A percentile compares a stretch with the other conserved stretches of the same genome.
phyloP scores from a whole-genome alignment of 2,888 invertebrate genomes.

The Lamellibrachia columna region DNA sequence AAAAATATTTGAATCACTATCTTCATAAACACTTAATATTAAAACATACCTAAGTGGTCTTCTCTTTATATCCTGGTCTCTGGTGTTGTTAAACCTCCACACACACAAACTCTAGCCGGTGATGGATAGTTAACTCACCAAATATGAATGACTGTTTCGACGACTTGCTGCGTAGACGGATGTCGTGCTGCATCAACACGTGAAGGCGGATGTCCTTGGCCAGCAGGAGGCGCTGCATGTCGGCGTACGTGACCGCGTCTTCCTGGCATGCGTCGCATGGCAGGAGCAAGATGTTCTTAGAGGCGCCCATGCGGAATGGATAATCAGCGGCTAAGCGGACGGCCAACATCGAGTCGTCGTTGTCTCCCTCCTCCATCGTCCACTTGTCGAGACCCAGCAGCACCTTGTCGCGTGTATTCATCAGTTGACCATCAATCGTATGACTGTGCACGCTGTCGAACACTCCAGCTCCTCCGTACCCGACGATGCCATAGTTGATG shows the following conservation, averaged over 20 bases:
- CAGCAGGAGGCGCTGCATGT: slow-evolving; percentile 36
- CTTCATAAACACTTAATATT: no score
- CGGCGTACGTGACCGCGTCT: slow-evolving; percentile 29
- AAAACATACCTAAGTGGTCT: no score
- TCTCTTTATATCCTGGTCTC: no score
- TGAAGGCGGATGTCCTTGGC: slow-evolving; percentile 38
- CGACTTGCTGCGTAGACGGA: slow-evolving; percentile 33
- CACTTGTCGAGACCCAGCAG: slow-evolving; percentile 30
- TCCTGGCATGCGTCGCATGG: slow-evolving; percentile 81
- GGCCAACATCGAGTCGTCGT: slow-evolving; percentile 67
- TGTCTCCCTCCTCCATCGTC: slow-evolving; percentile 35
- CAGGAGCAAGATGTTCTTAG: slow-evolving; percentile 82
- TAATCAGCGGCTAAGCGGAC: slow-evolving; percentile 74
- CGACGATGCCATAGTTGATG: slow-evolving; percentile 75
- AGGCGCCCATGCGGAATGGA: slow-evolving; percentile 84
- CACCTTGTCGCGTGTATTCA: slow-evolving; percentile 45
- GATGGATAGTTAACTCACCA: slow-evolving; percentile 29
- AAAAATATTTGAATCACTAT: slow-evolving; percentile 23
- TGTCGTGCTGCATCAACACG: slow-evolving; percentile 35
- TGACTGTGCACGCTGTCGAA: slow-evolving; percentile 77
- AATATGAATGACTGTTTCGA: slow-evolving; percentile 40
- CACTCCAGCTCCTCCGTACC: slow-evolving; percentile 78
- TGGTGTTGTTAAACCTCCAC: no score
- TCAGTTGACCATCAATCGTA: slow-evolving; percentile 67
- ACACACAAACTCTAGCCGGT: no score